Percentiles rank a stretch among this genome's conserved stretches.
Evolutionary conservation across 1,140 invertebrate species (phyloP).

Genomic region (Oryzaephilus surinamensis): DNA sequence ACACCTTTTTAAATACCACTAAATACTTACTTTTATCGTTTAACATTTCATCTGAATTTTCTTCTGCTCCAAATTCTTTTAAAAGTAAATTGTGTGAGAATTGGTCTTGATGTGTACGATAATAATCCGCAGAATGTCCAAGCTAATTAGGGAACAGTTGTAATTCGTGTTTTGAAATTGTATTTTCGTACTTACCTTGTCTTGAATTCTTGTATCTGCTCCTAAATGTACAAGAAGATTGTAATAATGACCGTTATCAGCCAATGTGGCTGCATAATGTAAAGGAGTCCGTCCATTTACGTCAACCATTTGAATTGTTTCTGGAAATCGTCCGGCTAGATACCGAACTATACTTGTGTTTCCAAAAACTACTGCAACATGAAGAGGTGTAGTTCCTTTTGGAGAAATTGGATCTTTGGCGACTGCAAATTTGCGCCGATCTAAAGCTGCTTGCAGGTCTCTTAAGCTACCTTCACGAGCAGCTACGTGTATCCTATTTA

Average conservation of each 20-base stretch:
- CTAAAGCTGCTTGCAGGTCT: constrained; percentile 74
- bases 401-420: constrained; percentile 69
- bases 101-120: constrained; percentile 54
- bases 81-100: constrained; percentile 58
- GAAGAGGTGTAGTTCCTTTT: constrained; percentile 82
- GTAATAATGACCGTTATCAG: constrained; percentile 81
- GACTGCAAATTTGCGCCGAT: constrained; percentile 82
- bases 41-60: constrained; percentile 54
- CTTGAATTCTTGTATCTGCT: constrained; percentile 67
- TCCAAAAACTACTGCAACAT: constrained; percentile 80
- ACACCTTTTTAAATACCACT: background rate
- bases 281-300: constrained; percentile 76
- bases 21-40: constrained; percentile 57
- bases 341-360: constrained; percentile 55
- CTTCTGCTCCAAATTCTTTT: constrained; percentile 56
- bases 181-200: constrained; percentile 56
- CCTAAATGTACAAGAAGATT: constrained; percentile 75
- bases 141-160: constrained; percentile 40
- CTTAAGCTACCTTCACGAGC: constrained; percentile 75
- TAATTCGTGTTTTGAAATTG: background rate
- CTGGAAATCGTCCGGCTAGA: constrained; percentile 69
- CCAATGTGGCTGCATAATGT: constrained; percentile 78
- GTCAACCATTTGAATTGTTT: constrained; percentile 64
- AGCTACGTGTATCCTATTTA: constrained; percentile 74
- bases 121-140: constrained; percentile 64